Conservation (phyloP, 2,888 invertebrate genomes). For the Seira sanloemensis region DNA sequence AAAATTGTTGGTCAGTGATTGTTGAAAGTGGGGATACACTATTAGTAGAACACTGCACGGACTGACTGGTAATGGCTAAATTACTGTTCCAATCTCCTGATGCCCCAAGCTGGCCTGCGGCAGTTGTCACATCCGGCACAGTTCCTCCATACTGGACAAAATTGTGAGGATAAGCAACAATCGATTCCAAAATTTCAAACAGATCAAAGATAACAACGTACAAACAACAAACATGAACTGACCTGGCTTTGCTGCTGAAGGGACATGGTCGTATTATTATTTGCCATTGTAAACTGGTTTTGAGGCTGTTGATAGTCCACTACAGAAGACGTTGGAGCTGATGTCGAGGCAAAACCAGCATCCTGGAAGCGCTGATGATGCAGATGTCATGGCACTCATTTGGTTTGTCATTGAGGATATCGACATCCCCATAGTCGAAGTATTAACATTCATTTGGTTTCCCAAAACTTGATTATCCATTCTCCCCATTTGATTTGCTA, state of each 20-base stretch:
- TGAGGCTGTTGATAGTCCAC: conserved; percentile 57
- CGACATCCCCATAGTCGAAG: conserved; percentile 62
- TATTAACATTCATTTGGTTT: conserved; percentile 61
- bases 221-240: too few relatives aligned
- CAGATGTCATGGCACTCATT: conserved; percentile 52
- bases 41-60: conserved; percentile 66
- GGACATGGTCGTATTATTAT: conserved; percentile 29
- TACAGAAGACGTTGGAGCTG: conserved; percentile 28
- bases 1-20: conserved; percentile 51
- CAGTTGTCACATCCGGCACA: neutral
- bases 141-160: conserved; percentile 37
- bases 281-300: conserved; percentile 59
- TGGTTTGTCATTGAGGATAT: conserved; percentile 38
- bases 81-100: conserved; percentile 67
- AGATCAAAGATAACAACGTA: too few relatives aligned
- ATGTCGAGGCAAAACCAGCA: conserved; percentile 18
- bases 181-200: neutral
- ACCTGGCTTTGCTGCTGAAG: too few relatives aligned
- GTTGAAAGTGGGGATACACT: conserved; percentile 56
- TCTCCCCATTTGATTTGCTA: conserved; percentile 57
- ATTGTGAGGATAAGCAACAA: neutral
- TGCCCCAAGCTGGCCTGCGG: neutral
- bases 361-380: conserved; percentile 63
- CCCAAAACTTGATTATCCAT: conserved; percentile 70
- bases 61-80: conserved; percentile 62